Evolutionary conservation across 2,888 invertebrate species (phyloP).

Genomic region (Epiperipatus broadwayi): DNA sequence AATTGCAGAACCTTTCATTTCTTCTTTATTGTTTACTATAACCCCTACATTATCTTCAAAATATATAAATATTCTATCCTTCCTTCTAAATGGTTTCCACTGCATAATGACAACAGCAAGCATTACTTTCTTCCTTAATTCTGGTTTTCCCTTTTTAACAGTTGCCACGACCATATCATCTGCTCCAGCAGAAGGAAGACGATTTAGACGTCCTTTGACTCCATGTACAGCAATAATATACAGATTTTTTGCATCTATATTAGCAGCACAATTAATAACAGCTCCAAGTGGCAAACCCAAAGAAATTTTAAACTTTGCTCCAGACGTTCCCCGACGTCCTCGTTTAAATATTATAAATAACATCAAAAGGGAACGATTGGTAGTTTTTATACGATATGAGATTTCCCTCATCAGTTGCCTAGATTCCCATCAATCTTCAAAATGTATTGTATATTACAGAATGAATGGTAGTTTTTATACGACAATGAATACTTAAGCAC

Average conservation of each 20-base stretch:
- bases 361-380: too few species aligned
- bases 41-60: constrained; percentile 99
- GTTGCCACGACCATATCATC: constrained; percentile 99
- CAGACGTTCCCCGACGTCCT: too few species aligned
- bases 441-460: too few species aligned
- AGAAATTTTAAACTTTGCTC: too few species aligned
- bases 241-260: constrained; percentile 96
- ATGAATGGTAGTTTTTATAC: too few species aligned
- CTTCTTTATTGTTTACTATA: constrained; percentile 98
- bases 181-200: constrained; percentile 88
- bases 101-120: constrained; percentile 97
- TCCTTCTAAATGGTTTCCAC: constrained; percentile 93
- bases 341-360: too few species aligned
- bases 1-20: constrained; percentile 98
- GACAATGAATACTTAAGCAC: too few species aligned
- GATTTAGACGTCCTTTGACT: constrained; percentile 88
- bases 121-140: constrained; percentile 99
- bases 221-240: constrained; percentile 98
- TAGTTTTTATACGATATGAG: too few species aligned
- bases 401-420: too few species aligned
- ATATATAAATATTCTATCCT: constrained; percentile 96
- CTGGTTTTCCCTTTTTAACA: constrained; percentile 99
- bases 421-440: too few species aligned
- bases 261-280: too few species aligned
- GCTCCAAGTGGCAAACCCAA: too few species aligned